Conservation (phyloP, 2,113 vertebrate genomes). For the Gnathonemus longibarbis region DNA sequence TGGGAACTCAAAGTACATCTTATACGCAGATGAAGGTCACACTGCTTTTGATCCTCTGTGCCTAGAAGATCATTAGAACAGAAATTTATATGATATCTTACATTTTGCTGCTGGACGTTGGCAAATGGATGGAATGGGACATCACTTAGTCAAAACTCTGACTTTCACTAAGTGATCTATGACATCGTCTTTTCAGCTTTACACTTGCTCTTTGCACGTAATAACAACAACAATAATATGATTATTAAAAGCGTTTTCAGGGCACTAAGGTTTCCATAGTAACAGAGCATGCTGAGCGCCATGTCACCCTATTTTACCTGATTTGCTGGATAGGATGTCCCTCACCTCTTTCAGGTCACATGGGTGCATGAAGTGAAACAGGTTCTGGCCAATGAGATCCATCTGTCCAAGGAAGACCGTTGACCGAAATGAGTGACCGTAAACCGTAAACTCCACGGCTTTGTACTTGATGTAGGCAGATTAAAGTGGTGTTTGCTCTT, state of each 20-base stretch:
- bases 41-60: constrained; percentile 22
- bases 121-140: background rate
- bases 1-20: constrained; percentile 24
- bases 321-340: constrained; percentile 32
- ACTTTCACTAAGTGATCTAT: background rate
- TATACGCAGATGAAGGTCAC: constrained; percentile 38
- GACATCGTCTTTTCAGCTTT: background rate
- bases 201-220: background rate
- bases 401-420: constrained; percentile 24
- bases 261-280: background rate
- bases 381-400: constrained; percentile 42
- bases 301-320: constrained; percentile 23
- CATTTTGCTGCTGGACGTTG: background rate
- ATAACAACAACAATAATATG: background rate
- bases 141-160: background rate
- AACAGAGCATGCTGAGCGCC: background rate
- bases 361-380: constrained; percentile 45
- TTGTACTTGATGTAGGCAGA: background rate
- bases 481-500: background rate
- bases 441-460: background rate
- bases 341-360: constrained; percentile 43
- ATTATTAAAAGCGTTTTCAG: background rate
- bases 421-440: background rate
- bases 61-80: constrained; percentile 21
- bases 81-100: background rate